Conservation (phyloP, 2,113 vertebrate genomes). For the Hyla sarda region DNA sequence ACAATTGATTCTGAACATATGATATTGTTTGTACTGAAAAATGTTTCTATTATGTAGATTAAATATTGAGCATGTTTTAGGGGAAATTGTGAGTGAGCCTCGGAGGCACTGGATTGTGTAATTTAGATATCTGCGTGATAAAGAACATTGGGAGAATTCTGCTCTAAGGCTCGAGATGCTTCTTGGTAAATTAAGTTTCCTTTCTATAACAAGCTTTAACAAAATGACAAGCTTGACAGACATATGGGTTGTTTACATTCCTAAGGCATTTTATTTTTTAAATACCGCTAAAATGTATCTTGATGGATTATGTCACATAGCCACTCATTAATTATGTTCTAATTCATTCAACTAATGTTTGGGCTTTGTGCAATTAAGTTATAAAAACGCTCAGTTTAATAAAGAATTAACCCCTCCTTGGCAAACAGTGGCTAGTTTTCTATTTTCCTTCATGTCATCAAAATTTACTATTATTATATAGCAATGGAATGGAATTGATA, state of each 20-base stretch:
- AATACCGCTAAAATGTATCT: constrained; percentile 65
- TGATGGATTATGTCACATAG: constrained; percentile 63
- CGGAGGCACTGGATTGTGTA: constrained; percentile 30
- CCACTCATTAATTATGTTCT: constrained; percentile 65
- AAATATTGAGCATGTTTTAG: constrained; percentile 20
- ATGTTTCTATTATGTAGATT: constrained; percentile 47
- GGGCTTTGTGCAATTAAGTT: constrained; percentile 39
- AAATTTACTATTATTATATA: too few relatives aligned
- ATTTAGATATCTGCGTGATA: constrained; percentile 61
- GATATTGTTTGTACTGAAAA: constrained; percentile 29
- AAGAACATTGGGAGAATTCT: constrained; percentile 61
- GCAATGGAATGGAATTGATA: too few relatives aligned
- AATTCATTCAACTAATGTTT: constrained; percentile 65
- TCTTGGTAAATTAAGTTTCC: constrained; percentile 70
- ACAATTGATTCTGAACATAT: not conserved
- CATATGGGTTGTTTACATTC: constrained; percentile 70
- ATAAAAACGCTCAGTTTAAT: constrained; percentile 1
- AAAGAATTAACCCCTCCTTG: constrained; percentile 2
- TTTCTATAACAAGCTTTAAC: constrained; percentile 68
- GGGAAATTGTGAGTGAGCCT: constrained; percentile 3
- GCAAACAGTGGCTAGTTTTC: not conserved
- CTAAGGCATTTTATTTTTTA: constrained; percentile 68
- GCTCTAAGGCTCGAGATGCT: constrained; percentile 66
- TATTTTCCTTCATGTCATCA: not conserved
- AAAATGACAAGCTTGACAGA: constrained; percentile 71